Evolutionary conservation across 2,888 invertebrate species (phyloP), one percentile per base, ranked within the genome.

Genomic region (Troides aeacus): DNA sequence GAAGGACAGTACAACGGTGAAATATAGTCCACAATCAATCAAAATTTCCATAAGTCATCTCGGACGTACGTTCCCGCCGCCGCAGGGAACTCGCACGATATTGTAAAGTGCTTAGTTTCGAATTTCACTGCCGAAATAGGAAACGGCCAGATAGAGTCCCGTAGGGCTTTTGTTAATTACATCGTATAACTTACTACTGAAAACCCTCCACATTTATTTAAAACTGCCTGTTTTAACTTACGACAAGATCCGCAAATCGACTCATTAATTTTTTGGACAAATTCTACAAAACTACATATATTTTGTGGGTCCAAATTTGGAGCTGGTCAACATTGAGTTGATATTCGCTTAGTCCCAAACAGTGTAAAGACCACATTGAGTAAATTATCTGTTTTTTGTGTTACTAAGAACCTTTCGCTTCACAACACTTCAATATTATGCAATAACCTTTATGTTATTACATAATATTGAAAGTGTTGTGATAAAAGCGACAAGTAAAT

Each of bases 1-100:
- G 23, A 8, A 23, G 6, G 6, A 58, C 23, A 21, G 8, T 58
- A 58, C 57, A 15, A 21, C 21, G 23, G 57, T 58, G 23, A 21
- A 58, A 23, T 42, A 59, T 60, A 64, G 68, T 61, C 42, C 36
- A 59, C 56, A 69, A 69, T 69, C 68, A 69, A 64, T 69, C 68
- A 69, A 69, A 69, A 64, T 60, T 64, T 69, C 64, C 68, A 69
- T 69, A 69, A 69, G 60, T 69, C 64, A 64, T 64, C 56, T 64
- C 61, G 64, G 56, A 64, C 42, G 59, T 57, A 30, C 63, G 68
- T 50, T 50, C 64, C 30, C 23, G 60, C 68, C 64, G 64, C 68
- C 68, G 64, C 68, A 53, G 68, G 64, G 68, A 64, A 50, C 64
- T 64, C 61, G 62, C 46, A 63, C 62, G 61, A 65, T 69, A 69